Evolutionary conservation across 2,888 invertebrate genomes (phyloP).

Genomic region (Syritta pipiens): DNA sequence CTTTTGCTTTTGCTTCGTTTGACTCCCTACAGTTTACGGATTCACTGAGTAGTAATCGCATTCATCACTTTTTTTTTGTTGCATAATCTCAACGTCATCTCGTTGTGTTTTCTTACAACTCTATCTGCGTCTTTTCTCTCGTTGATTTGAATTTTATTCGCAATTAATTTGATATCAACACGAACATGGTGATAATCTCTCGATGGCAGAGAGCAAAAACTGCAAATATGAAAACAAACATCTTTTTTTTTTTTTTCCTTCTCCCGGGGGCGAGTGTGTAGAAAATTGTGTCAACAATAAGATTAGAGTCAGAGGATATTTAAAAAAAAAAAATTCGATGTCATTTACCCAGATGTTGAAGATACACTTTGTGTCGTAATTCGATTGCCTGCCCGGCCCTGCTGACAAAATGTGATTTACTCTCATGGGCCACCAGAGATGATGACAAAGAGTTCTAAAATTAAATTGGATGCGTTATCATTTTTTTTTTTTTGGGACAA

Average conservation of each 20-base stretch:
- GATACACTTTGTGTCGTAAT: slow-evolving; percentile 10
- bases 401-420: slow-evolving; percentile 54
- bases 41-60: no score
- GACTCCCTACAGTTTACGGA: no score
- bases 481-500: no score
- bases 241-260: no score
- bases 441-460: slow-evolving; percentile 53
- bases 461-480: slow-evolving; percentile 48
- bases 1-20: neutral
- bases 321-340: slow-evolving; percentile 11
- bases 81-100: neutral
- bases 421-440: slow-evolving; percentile 25
- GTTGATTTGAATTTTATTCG: neutral
- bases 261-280: no score
- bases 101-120: neutral
- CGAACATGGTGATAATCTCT: slow-evolving; percentile 12
- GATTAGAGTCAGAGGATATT: slow-evolving; percentile 11
- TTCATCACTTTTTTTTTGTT: no score
- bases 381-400: slow-evolving; percentile 41
- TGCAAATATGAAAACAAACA: no score
- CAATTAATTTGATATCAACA: neutral
- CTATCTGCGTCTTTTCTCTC: slow-evolving; percentile 8
- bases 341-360: slow-evolving; percentile 49
- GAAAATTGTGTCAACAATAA: neutral
- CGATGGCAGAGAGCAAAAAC: neutral